Evolutionary conservation across 2,113 vertebrate species (phyloP).

Genomic region (Crotalus tigris): DNA sequence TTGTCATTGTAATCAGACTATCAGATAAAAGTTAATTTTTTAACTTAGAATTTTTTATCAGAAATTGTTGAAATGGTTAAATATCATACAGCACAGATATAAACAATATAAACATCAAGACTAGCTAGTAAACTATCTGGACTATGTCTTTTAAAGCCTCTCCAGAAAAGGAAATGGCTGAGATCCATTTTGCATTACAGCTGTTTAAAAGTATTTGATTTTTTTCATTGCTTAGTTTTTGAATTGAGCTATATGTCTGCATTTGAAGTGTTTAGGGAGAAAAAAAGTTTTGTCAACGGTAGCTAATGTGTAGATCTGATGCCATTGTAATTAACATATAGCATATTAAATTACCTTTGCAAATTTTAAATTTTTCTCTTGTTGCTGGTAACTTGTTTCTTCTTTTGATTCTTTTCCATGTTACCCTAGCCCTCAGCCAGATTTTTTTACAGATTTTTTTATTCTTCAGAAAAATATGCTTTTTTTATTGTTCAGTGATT

Average conservation of each 20-base stretch:
- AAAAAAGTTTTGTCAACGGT: neutral
- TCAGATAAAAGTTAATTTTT: too few species aligned
- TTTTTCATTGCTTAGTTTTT: slow-evolving; percentile 28
- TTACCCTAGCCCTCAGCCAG: neutral
- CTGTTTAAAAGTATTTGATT: slow-evolving; percentile 54
- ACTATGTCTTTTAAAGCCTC: slow-evolving; percentile 44
- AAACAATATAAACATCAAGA: slow-evolving; percentile 18
- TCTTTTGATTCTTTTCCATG: neutral
- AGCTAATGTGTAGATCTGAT: neutral
- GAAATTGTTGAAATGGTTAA: neutral
- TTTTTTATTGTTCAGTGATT: neutral
- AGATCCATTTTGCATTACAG: slow-evolving; percentile 42
- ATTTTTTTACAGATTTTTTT: neutral
- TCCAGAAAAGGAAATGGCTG: slow-evolving; percentile 67
- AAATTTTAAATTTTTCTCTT: slow-evolving; percentile 7
- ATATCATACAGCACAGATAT: neutral
- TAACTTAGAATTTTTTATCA: neutral
- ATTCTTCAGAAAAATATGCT: neutral
- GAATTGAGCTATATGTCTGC: slow-evolving; percentile 24
- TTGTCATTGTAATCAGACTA: too few species aligned
- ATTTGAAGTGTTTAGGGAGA: slow-evolving; percentile 17
- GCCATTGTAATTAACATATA: neutral
- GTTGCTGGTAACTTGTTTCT: neutral
- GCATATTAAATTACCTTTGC: neutral
- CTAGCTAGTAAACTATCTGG: slow-evolving; percentile 25